phyloP scores from a whole-genome alignment of 2,797 vertebrate genomes.

The Hemibagrus guttatus region DNA sequence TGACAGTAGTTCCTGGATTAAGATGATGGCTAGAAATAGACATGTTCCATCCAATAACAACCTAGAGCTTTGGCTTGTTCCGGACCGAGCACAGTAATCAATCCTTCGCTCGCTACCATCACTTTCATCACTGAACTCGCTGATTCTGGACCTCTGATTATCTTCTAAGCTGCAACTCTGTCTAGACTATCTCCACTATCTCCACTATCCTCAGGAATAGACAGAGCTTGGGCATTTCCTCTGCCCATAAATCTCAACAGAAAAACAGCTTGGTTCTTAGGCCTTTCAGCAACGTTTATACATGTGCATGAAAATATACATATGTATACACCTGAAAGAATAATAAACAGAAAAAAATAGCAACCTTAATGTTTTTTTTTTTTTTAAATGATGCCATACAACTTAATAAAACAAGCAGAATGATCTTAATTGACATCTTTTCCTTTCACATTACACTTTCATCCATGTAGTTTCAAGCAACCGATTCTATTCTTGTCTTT shows the following conservation, averaged over 20 bases:
- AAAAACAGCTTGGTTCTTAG: neutral
- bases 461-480: neutral
- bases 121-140: neutral
- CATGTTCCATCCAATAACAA: neutral
- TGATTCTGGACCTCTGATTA: neutral
- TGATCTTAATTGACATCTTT: neutral
- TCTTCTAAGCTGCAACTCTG: constrained; percentile 5
- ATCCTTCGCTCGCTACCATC: neutral
- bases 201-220: neutral
- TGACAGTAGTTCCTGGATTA: neutral
- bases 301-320: no score
- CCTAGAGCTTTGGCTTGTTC: neutral
- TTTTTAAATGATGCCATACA: neutral
- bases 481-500: neutral
- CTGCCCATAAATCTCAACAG: neutral
- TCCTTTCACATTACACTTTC: neutral
- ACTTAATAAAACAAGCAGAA: neutral
- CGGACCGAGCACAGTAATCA: neutral
- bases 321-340: neutral
- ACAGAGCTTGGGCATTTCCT: neutral
- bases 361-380: neutral
- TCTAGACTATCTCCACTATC: neutral
- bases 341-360: neutral
- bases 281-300: neutral
- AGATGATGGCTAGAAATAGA: neutral